phyloP scores from a whole-genome alignment of 2,888 invertebrate genomes.

The Muscina levida region DNA sequence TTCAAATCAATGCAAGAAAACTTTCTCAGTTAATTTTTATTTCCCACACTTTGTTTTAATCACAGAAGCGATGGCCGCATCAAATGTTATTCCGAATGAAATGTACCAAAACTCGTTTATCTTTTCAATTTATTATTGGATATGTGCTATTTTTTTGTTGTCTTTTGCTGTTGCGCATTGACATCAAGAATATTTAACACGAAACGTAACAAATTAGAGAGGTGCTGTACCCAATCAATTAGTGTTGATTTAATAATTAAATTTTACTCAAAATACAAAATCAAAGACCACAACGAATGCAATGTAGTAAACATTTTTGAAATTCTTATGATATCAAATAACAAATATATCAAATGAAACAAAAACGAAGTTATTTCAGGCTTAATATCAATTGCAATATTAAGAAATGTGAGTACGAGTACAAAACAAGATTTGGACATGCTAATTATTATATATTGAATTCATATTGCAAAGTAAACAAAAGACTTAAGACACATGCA shows the following conservation, averaged over 20 bases:
- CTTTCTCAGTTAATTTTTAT: constrained; percentile 13
- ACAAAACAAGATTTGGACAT: no score
- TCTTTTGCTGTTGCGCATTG: neutral
- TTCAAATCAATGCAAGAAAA: neutral
- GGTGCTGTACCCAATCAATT: neutral
- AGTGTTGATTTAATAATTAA: constrained; percentile 11
- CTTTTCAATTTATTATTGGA: neutral
- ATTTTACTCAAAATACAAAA: neutral
- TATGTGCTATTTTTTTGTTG: neutral
- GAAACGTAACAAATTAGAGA: no score
- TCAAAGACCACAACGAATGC: neutral
- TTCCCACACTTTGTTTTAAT: constrained; percentile 48
- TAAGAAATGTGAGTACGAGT: no score
- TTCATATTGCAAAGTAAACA: no score
- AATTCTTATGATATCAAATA: neutral
- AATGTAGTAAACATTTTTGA: neutral
- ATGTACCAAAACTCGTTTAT: constrained; percentile 12
- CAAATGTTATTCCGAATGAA: constrained; percentile 15
- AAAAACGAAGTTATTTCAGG: no score
- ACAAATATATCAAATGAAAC: no score
- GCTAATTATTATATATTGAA: no score
- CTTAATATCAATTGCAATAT: no score
- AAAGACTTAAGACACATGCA: no score
- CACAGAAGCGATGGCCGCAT: neutral
- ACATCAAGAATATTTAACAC: neutral